phyloP scores from a whole-genome alignment of 2,888 invertebrate species.

The Limnephilus auricula region DNA sequence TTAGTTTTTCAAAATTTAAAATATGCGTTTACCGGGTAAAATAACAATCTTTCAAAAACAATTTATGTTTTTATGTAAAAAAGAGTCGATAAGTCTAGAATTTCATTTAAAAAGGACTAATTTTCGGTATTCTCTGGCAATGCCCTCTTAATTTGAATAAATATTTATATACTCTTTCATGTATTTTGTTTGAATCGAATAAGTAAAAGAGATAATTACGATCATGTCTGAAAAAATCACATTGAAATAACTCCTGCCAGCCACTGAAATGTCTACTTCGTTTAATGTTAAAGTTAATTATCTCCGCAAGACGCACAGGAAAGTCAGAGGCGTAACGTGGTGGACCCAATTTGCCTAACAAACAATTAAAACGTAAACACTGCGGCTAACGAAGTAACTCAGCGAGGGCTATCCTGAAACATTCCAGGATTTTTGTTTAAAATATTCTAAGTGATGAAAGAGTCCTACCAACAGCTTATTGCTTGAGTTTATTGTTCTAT shows the following conservation, averaged over 20 bases:
- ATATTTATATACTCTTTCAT: too few relatives aligned
- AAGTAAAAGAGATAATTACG: too few relatives aligned
- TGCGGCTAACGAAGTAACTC: constrained; percentile 20
- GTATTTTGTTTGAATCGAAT: too few relatives aligned
- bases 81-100: too few relatives aligned
- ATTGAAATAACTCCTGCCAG: not conserved
- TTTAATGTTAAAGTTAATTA: not conserved
- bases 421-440: constrained; percentile 7
- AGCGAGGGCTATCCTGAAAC: not conserved
- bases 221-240: not conserved
- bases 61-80: too few relatives aligned
- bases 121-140: too few relatives aligned
- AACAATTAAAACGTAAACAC: constrained; percentile 45
- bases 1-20: too few relatives aligned
- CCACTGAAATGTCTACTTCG: not conserved
- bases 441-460: not conserved
- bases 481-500: not conserved
- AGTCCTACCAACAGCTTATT: not conserved
- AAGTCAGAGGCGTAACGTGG: constrained; percentile 26
- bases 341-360: constrained; percentile 31
- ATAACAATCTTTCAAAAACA: too few relatives aligned
- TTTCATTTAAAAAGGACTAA: too few relatives aligned
- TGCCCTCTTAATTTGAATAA: too few relatives aligned
- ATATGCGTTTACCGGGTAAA: too few relatives aligned
- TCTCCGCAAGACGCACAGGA: not conserved